Evolutionary conservation across 1,140 invertebrate species (phyloP).

Genomic region (Bombus cullumanus): DNA sequence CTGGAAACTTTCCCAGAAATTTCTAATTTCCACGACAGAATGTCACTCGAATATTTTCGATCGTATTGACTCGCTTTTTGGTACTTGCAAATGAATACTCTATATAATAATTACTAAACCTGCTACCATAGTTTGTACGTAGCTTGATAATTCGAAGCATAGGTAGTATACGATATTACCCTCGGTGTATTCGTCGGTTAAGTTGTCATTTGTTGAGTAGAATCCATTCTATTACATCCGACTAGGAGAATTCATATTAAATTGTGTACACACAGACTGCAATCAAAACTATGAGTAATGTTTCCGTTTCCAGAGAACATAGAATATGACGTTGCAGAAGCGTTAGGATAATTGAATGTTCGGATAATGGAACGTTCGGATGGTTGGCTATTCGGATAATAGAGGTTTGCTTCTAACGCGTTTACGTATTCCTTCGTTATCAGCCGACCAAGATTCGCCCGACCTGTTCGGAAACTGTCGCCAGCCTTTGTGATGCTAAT

Average conservation of each 20-base stretch:
- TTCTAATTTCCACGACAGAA: too few relatives aligned
- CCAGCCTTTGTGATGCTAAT: conserved; percentile 19
- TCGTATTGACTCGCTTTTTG: too few relatives aligned
- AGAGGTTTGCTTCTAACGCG: conserved; percentile 13
- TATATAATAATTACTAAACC: not conserved
- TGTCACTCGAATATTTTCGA: too few relatives aligned
- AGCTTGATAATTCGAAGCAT: not conserved
- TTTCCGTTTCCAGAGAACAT: not conserved
- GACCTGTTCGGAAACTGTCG: not conserved
- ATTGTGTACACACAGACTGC: too few relatives aligned
- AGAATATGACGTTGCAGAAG: not conserved
- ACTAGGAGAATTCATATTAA: not conserved
- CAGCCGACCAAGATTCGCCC: not conserved
- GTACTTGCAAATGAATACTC: not conserved
- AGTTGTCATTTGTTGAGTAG: not conserved
- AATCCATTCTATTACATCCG: not conserved
- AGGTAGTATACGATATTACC: not conserved
- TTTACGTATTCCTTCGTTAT: conserved; percentile 11
- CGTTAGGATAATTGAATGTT: conserved; percentile 21
- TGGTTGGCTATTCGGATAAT: not conserved
- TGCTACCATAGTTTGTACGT: not conserved
- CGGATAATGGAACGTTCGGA: conserved; percentile 21
- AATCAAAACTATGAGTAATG: conserved; percentile 11
- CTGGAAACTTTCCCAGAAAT: accelerated
- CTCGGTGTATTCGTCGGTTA: not conserved